Evolutionary conservation across 30 jellyfish, hydroid and myxozoan species (phyloP), one percentile per base, ranked within the genome.

Genomic region (Aurelia aurita): DNA sequence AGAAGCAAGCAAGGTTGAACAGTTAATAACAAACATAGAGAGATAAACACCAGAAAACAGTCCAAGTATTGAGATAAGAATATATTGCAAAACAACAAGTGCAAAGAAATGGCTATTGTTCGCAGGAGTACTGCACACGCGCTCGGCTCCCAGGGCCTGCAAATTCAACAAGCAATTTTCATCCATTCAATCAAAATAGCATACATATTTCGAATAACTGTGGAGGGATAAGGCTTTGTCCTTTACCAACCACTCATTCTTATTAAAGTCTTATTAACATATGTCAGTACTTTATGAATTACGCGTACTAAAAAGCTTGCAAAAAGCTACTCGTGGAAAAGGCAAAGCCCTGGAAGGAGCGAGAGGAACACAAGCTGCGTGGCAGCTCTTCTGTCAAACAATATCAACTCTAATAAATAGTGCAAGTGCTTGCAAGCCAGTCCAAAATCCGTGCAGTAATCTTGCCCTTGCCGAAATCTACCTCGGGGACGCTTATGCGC

Each of bases 341-440:
- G 64, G 88, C 69, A 21, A 77, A 70, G 59, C 91, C 85, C 91
- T 73, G 57, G 91, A 47, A 60, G 84, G 82, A 70, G 68, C 51
- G 51, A 69, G 93, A 83, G 93, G 87, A 83, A 83, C 93, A 83
- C 93, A 71, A 83, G 93, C 86, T 51, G 68, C 75, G 81, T 83
- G 93, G 81, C 35, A 66, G 74, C 90, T 66, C 74, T 63, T 45
- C 72, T 28, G 58, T 59, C 74, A 80, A 80, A 64, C 82, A 66
- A 64, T 61, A 58, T 72, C 82, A 71, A 19, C 47, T 13, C 61
- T 10, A 43, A n/a, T 54, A 10, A 51, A 39, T 27, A 16, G 79
- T 77, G 89, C 75, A 57, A 26, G 86, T 74, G 86, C 63, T 51
- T 2, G 67, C 21, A 55, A 27, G 45, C 74, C 51, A 39, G 51